Conservation (phyloP, 2,113 vertebrate genomes). For the Megaptera novaeangliae region DNA sequence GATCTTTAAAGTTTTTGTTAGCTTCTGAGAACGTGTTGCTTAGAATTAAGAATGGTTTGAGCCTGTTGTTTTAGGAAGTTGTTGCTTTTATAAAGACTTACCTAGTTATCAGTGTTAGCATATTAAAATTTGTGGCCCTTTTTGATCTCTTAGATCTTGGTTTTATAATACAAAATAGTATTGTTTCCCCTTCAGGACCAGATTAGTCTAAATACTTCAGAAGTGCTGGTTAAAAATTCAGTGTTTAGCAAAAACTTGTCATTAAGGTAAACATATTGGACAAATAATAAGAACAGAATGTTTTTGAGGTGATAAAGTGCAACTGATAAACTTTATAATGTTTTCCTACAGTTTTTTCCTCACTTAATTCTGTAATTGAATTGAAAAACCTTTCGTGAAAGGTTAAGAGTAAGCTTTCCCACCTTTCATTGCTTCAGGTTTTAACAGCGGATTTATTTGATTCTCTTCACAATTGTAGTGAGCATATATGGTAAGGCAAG, state of each 20-base stretch:
- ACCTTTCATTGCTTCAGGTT: constrained; percentile 29
- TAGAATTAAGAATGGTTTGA: constrained; percentile 22
- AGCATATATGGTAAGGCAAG: neutral
- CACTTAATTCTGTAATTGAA: neutral
- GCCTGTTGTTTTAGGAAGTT: constrained; percentile 8
- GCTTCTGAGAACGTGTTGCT: neutral
- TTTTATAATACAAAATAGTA: constrained; percentile 12
- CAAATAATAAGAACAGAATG: neutral
- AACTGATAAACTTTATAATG: neutral
- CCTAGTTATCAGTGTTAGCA: neutral
- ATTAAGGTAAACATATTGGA: neutral
- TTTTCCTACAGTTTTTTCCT: neutral
- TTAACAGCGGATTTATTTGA: constrained; percentile 8
- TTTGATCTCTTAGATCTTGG: constrained; percentile 18
- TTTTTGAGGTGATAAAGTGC: neutral
- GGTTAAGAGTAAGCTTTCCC: neutral
- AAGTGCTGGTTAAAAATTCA: constrained; percentile 15
- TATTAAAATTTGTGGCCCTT: neutral
- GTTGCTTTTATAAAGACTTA: constrained; percentile 6
- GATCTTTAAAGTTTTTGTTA: constrained; percentile 39
- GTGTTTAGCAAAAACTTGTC: neutral
- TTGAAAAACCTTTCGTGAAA: neutral
- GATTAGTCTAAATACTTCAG: neutral
- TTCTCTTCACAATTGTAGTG: neutral
- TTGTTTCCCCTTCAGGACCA: neutral